These are phyloP conservation scores for Drosophila limbata DNA, from an alignment of 2,888 invertebrate species.

Conservation along the genomic window DNA sequence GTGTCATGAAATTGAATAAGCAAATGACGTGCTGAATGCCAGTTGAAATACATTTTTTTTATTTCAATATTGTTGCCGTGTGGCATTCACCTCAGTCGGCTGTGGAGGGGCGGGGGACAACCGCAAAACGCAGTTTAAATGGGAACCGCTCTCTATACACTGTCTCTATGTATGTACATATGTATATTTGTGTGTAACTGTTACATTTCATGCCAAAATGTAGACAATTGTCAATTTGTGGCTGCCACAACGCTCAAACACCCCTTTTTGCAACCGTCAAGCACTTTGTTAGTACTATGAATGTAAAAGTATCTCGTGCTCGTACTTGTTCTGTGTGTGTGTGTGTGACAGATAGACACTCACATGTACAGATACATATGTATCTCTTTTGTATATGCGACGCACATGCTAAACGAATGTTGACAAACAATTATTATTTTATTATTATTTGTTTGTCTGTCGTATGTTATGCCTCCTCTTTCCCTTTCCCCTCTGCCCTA, in stretches of 20 bases:
- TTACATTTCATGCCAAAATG: constrained; percentile 76
- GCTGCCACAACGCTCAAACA: constrained; percentile 56
- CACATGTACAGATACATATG: constrained; percentile 19
- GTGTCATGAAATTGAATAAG: constrained; percentile 80
- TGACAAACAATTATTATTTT: constrained; percentile 83
- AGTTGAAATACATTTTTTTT: constrained; percentile 61
- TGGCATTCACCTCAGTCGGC: constrained; percentile 58
- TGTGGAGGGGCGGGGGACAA: constrained; percentile 20
- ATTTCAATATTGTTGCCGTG: constrained; percentile 36
- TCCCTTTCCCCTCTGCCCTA: constrained; percentile 23
- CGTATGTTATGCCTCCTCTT: constrained; percentile 25
- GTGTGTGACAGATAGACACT: constrained; percentile 7
- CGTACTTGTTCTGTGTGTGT: not conserved
- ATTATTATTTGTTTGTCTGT: constrained; percentile 80
- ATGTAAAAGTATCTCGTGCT: constrained; percentile 9
- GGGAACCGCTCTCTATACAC: constrained; percentile 30
- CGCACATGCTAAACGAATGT: constrained; percentile 82
- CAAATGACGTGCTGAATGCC: constrained; percentile 84
- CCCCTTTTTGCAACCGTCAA: constrained; percentile 61
- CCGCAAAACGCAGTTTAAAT: constrained; percentile 79
- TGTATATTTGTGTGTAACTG: constrained; percentile 10
- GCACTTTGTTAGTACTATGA: constrained; percentile 22
- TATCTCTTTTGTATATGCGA: constrained; percentile 33
- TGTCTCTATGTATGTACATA: constrained; percentile 1
- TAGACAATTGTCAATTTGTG: constrained; percentile 75